Conservation (phyloP, 2,888 invertebrate species). For the Escarpia spicata region DNA sequence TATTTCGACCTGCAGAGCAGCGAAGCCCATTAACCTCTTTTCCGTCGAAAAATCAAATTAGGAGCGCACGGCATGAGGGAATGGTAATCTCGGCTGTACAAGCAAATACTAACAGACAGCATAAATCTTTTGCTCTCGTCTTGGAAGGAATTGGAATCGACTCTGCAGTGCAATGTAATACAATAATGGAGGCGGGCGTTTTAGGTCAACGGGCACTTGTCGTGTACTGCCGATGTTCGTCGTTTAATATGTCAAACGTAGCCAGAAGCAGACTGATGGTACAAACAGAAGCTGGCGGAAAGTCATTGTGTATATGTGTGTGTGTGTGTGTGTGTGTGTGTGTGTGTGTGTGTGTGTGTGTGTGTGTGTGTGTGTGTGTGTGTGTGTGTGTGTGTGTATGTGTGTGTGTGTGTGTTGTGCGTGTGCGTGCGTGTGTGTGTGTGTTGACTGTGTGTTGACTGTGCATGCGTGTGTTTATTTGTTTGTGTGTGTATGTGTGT, state of each 20-base stretch:
- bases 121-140: neutral
- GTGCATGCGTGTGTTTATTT: too few species aligned
- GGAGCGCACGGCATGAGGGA: neutral
- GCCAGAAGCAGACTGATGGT: neutral
- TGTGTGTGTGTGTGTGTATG: too few species aligned
- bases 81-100: neutral
- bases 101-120: conserved; percentile 2
- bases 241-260: neutral
- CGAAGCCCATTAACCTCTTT: neutral
- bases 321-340: too few species aligned
- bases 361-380: too few species aligned
- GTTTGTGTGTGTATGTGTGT: too few species aligned
- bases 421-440: too few species aligned
- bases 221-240: neutral
- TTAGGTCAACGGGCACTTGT: neutral
- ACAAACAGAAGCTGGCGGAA: too few species aligned
- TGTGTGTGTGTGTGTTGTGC: too few species aligned
- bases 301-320: too few species aligned
- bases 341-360: too few species aligned
- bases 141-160: neutral
- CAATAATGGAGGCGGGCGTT: neutral
- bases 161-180: neutral
- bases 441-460: too few species aligned
- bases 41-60: conserved; percentile 4
- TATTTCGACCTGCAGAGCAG: neutral